Evolutionary conservation across 2,113 vertebrate species (phyloP), one percentile per base, ranked within the genome.

Genomic region (Origma solitaria): DNA sequence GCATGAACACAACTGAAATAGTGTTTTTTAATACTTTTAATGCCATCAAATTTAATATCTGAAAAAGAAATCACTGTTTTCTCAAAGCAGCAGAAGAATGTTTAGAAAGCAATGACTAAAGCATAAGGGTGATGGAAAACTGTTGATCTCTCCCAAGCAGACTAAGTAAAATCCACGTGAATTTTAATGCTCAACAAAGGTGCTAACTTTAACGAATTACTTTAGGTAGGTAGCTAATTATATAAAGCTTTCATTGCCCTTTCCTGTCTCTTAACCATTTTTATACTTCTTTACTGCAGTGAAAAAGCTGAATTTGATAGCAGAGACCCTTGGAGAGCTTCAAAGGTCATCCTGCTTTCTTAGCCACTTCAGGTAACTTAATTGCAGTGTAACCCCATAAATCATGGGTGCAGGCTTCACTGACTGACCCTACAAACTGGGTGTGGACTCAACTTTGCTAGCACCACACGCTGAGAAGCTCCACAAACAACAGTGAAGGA

Each of bases 401-500:
- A 31, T 44, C 10, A 20, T 6, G 58, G 77, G 68, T 37, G 68
- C 22, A 78, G 51, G 13, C 28, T 77, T 62, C 9, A 10, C 19
- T 40, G 31, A 54, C 60, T 68, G 79, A 88, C 14, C 40, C 44
- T 60, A 42, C 15, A 83, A 24, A 20, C 13, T 45, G 60, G 13
- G 15, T 22, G 37, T 17, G 60, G 76, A 78, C 60, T 75, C 49
- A 71, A 20, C 37, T 64, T 88, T 42, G 51, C 51, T 33, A 78
- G 82, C 82, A 95, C 81, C 72, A 61, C 80, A 88, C 21, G 65
- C 82, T 47, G 49, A 93, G 76, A 94, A 90, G 82, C 90, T 96
- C 76, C 80, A 93, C 78, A 90, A 82, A 90, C 31, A 51, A 94
- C 94, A 96, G 92, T 38, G 72, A 94, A 94, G 38, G 95, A 96